Conservation (phyloP, 2,113 vertebrate species). For the Corvus hawaiiensis region DNA sequence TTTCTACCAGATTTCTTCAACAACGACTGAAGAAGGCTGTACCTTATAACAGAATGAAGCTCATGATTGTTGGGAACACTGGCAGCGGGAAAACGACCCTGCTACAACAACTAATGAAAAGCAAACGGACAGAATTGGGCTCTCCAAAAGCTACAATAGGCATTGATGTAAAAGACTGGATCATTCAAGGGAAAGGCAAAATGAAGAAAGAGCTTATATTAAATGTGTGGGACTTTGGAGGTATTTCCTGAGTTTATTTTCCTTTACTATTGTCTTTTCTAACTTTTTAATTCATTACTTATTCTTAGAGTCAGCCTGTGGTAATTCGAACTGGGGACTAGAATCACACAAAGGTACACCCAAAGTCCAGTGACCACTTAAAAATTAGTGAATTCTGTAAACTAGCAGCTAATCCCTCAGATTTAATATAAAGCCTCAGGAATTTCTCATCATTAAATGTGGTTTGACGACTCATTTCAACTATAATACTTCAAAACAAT, state of each 20-base stretch:
- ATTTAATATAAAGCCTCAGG: background rate
- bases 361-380: background rate
- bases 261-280: background rate
- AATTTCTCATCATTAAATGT: background rate
- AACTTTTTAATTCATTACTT: background rate
- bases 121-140: slow-evolving; percentile 70
- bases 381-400: background rate
- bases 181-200: slow-evolving; percentile 78
- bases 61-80: slow-evolving; percentile 90
- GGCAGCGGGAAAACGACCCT: slow-evolving; percentile 91
- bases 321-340: background rate
- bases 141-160: slow-evolving; percentile 64
- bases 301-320: background rate
- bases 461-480: background rate
- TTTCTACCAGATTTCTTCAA: slow-evolving; percentile 86
- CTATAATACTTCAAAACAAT: background rate
- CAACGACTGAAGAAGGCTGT: slow-evolving; percentile 94
- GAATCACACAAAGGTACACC: background rate
- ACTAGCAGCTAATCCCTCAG: background rate
- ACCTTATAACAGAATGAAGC: slow-evolving; percentile 93
- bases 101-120: slow-evolving; percentile 87
- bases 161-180: slow-evolving; percentile 91
- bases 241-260: slow-evolving; percentile 59
- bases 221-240: slow-evolving; percentile 97
- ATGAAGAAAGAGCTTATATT: slow-evolving; percentile 81